These are phyloP conservation scores for Drosophila nigritarsus DNA, from an alignment of 2,888 invertebrate species.

Conservation along the genomic window DNA sequence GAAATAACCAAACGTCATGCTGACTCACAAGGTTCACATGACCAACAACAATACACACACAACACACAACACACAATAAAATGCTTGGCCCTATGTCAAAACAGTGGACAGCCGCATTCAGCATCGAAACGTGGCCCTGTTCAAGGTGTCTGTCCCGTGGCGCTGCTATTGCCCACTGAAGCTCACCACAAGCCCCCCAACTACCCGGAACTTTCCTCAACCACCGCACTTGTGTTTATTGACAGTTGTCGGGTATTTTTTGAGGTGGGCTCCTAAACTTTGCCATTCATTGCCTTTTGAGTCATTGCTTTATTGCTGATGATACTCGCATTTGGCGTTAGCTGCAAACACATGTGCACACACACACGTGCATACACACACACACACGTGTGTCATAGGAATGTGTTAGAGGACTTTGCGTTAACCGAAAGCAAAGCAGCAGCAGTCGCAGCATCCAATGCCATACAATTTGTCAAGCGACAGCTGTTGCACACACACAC, in stretches of 20 bases:
- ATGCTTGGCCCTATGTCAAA: conserved; percentile 32
- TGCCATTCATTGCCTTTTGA: conserved; percentile 22
- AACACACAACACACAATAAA: not conserved
- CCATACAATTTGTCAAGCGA: conserved; percentile 50
- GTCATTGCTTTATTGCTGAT: conserved; percentile 7
- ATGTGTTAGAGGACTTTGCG: conserved; percentile 6
- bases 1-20: conserved; percentile 72
- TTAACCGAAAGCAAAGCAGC: conserved; percentile 6
- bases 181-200: not conserved
- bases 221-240: conserved; percentile 19
- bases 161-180: not conserved
- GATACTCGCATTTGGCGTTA: conserved; percentile 22
- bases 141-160: not conserved
- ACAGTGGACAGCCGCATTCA: conserved; percentile 12
- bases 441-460: conserved; percentile 18
- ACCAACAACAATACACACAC: not conserved
- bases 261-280: conserved; percentile 52
- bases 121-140: not conserved
- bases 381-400: conserved; percentile 16
- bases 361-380: not conserved
- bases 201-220: not conserved
- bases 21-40: conserved; percentile 47
- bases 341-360: conserved; percentile 27
- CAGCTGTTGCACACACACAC: conserved; percentile 44
- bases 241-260: conserved; percentile 57